phyloP scores from a whole-genome alignment of 53 echinoderm and acorn worm genomes.

The Echinarachnius parma region DNA sequence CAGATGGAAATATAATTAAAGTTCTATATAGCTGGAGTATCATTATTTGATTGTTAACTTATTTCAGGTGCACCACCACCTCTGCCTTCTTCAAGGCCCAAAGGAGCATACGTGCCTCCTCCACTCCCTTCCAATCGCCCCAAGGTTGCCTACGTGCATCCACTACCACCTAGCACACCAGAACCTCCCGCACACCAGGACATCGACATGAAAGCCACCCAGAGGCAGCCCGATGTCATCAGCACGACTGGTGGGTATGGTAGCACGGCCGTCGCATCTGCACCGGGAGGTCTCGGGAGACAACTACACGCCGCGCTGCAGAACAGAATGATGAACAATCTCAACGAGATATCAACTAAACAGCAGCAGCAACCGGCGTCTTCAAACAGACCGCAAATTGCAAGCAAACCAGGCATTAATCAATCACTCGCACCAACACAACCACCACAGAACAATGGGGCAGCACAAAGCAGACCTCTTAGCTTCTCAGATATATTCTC shows the following conservation, averaged over 20 bases:
- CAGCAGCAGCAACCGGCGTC: background rate
- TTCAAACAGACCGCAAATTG: constrained; percentile 9
- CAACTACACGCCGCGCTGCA: constrained; percentile 39
- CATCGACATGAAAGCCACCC: constrained; percentile 24
- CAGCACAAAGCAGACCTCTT: background rate
- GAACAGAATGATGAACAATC: constrained; percentile 37
- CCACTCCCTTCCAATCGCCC: constrained; percentile 65
- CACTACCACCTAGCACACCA: constrained; percentile 35
- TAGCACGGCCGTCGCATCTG: background rate
- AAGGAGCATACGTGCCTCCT: constrained; percentile 74
- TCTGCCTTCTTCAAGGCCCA: constrained; percentile 62
- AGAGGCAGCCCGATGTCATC: constrained; percentile 2
- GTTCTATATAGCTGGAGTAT: too few relatives aligned
- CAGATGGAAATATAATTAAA: too few relatives aligned
- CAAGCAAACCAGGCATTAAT: background rate
- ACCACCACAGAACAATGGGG: background rate
- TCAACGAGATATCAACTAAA: constrained; percentile 22
- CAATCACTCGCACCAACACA: background rate
- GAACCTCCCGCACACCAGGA: constrained; percentile 11
- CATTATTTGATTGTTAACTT: too few relatives aligned
- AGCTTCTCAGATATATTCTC: constrained; percentile 30
- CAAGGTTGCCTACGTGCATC: constrained; percentile 67
- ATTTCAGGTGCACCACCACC: constrained; percentile 70
- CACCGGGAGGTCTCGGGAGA: constrained; percentile 14
- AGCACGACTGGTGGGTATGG: background rate